These are phyloP conservation scores for Scaptomyza tumidula DNA, from an alignment of 2,888 invertebrate genomes.

Conservation along the genomic window DNA sequence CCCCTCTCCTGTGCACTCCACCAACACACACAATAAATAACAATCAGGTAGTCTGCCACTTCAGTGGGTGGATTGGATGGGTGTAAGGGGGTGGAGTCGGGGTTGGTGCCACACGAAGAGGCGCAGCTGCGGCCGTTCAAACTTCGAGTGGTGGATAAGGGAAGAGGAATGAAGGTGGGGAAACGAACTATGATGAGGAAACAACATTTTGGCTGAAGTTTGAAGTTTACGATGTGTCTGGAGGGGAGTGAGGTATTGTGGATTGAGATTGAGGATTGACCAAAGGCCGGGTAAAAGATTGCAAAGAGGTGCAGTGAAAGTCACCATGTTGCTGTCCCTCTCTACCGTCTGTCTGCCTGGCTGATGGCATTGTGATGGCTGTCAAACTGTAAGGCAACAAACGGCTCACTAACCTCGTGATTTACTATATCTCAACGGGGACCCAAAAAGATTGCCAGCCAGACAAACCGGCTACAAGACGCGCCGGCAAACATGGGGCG, in stretches of 20 bases:
- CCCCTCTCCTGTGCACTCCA: slow-evolving; percentile 28
- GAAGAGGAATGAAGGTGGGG: not conserved
- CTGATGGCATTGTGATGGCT: slow-evolving; percentile 35
- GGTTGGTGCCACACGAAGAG: slow-evolving; percentile 30
- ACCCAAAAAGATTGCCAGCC: slow-evolving; percentile 16
- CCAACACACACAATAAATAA: slow-evolving; percentile 59
- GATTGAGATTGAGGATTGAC: slow-evolving; percentile 17
- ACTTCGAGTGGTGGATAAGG: slow-evolving; percentile 37
- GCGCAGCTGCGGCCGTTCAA: slow-evolving; percentile 58
- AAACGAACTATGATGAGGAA: slow-evolving; percentile 44
- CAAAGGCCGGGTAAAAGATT: slow-evolving; percentile 39
- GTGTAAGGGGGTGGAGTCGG: not conserved
- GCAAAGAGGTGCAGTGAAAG: slow-evolving; percentile 61
- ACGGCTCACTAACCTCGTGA: slow-evolving; percentile 74
- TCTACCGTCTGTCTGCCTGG: slow-evolving; percentile 6
- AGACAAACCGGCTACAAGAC: slow-evolving; percentile 61
- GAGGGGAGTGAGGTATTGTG: slow-evolving; percentile 1
- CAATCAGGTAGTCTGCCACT: slow-evolving; percentile 65
- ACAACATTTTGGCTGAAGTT: slow-evolving; percentile 47
- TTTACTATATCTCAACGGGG: slow-evolving; percentile 46
- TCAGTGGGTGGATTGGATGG: slow-evolving; percentile 19
- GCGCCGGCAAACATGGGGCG: slow-evolving; percentile 12
- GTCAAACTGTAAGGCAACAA: slow-evolving; percentile 56
- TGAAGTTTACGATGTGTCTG: slow-evolving; percentile 56
- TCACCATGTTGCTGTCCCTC: slow-evolving; percentile 23